phyloP scores from a whole-genome alignment of 2,113 vertebrate species.

The Rana temporaria region DNA sequence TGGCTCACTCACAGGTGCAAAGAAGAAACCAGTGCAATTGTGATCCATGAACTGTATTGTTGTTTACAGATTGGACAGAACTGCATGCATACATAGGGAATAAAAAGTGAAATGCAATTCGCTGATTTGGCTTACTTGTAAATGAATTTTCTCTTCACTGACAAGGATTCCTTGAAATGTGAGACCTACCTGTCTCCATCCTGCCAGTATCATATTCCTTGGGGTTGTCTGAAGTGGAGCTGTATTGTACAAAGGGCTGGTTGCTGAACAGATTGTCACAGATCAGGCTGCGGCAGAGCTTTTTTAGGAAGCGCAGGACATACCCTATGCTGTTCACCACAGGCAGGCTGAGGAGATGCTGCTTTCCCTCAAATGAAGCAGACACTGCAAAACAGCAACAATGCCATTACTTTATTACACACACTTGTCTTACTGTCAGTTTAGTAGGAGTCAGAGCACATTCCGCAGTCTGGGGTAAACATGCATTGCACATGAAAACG shows the following conservation, averaged over 20 bases:
- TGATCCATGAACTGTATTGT: no score
- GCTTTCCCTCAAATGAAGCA: constrained; percentile 94
- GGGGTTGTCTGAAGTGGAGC: constrained; percentile 63
- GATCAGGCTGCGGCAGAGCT: constrained; percentile 90
- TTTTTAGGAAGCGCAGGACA: constrained; percentile 93
- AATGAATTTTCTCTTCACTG: no score
- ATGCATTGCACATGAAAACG: not conserved
- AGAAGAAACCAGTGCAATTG: no score
- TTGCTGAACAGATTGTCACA: constrained; percentile 96
- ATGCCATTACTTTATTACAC: not conserved
- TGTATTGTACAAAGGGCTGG: constrained; percentile 83
- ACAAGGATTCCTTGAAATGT: not conserved
- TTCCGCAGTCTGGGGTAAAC: not conserved
- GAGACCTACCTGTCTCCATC: constrained; percentile 70
- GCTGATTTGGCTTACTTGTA: no score
- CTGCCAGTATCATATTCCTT: constrained; percentile 61
- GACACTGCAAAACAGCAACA: constrained; percentile 71
- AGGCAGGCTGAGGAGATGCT: constrained; percentile 89
- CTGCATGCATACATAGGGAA: no score
- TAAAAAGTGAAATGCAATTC: no score
- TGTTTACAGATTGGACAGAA: no score
- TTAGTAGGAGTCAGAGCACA: not conserved
- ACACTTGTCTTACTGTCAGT: not conserved
- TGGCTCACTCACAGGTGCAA: no score
- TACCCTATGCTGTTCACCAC: constrained; percentile 95